phyloP scores from a whole-genome alignment of 2,888 invertebrate species.

The Ptychoptera albimana region DNA sequence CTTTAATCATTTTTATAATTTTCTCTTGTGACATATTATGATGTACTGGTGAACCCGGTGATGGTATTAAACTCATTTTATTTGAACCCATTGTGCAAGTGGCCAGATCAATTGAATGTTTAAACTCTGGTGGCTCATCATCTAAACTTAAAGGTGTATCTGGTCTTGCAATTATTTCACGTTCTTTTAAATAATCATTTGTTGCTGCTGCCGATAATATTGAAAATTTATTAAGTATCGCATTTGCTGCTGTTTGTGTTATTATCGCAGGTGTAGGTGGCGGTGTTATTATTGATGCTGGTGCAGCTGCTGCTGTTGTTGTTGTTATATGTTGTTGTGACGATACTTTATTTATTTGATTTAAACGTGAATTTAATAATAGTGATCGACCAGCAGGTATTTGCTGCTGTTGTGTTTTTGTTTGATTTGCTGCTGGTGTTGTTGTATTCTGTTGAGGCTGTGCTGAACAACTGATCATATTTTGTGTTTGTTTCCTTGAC shows the following conservation, averaged over 20 bases:
- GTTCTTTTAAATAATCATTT: slow-evolving; percentile 15
- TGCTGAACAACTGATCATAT: slow-evolving; percentile 1
- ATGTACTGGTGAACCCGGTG: slow-evolving; percentile 15
- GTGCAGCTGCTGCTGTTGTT: slow-evolving; percentile 4
- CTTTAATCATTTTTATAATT: slow-evolving; percentile 11
- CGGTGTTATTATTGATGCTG: slow-evolving; percentile 9
- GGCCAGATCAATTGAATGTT: slow-evolving; percentile 25
- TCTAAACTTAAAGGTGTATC: slow-evolving; percentile 25
- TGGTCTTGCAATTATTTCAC: slow-evolving; percentile 15
- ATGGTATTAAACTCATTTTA: slow-evolving; percentile 19
- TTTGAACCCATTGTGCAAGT: slow-evolving; percentile 31
- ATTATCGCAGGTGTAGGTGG: slow-evolving; percentile 5
- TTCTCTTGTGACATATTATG: slow-evolving; percentile 11
- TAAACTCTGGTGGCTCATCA: slow-evolving; percentile 23
- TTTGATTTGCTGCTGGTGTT: not conserved
- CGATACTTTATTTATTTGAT: slow-evolving; percentile 12
- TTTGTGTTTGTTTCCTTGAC: not conserved
- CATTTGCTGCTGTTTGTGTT: not conserved
- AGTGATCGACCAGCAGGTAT: slow-evolving; percentile 28
- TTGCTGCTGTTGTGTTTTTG: slow-evolving; percentile 14
- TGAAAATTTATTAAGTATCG: slow-evolving; percentile 11
- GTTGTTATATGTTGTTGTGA: not conserved
- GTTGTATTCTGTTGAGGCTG: not conserved
- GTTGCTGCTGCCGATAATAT: slow-evolving; percentile 6
- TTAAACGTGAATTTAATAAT: slow-evolving; percentile 20